These are phyloP conservation scores for Microctonus aethiopoides DNA, from an alignment of 2,888 invertebrate genomes.

Conservation along the genomic window DNA sequence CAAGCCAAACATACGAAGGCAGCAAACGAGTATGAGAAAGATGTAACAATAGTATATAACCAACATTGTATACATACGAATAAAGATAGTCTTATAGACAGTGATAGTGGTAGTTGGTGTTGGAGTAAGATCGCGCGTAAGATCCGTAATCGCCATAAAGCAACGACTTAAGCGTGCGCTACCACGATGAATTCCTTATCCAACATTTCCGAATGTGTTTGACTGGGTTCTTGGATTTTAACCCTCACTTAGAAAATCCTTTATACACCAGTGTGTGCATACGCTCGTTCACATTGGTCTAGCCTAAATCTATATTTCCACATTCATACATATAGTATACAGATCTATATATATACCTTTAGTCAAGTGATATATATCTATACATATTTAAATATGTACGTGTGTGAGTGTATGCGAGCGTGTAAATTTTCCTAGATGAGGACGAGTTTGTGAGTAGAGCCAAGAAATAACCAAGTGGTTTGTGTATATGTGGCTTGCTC, in stretches of 20 bases:
- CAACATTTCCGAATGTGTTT: conserved; percentile 42
- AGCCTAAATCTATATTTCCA: conserved; percentile 65
- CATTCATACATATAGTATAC: background rate
- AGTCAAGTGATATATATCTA: conserved; percentile 47
- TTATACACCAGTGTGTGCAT: conserved; percentile 12
- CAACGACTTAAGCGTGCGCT: conserved; percentile 59
- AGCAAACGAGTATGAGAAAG: conserved; percentile 34
- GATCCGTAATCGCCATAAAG: conserved; percentile 62
- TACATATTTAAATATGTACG: conserved; percentile 18
- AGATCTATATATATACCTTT: conserved; percentile 52
- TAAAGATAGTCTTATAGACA: background rate
- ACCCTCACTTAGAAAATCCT: background rate
- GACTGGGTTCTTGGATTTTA: conserved; percentile 35
- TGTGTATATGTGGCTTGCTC: conserved; percentile 20
- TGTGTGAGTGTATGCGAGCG: background rate
- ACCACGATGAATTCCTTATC: conserved; percentile 40
- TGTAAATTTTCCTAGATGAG: too few species aligned
- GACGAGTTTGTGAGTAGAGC: conserved; percentile 8
- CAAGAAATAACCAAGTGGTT: conserved; percentile 21
- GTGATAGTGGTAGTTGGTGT: conserved; percentile 8
- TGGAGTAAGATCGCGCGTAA: conserved; percentile 53
- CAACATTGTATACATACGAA: background rate
- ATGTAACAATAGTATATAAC: conserved; percentile 15
- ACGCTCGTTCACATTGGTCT: conserved; percentile 35
- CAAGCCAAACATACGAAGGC: conserved; percentile 60